Evolutionary conservation across 92 coral and sea anemone genomes (phyloP), one percentile per base, ranked within the genome.

Genomic region (Porites rus): DNA sequence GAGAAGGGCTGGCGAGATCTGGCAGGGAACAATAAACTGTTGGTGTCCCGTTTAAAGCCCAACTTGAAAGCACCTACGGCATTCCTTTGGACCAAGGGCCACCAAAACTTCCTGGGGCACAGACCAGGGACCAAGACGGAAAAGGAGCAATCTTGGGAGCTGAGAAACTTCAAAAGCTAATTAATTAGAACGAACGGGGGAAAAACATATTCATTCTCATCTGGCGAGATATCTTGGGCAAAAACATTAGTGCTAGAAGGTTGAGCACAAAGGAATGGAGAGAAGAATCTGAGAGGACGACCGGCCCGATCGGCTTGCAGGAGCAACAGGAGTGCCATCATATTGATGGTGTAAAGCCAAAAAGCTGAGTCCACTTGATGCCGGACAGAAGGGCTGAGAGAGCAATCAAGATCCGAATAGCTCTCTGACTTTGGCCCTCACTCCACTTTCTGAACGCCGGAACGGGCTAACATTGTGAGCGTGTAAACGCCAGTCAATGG

Each of bases 311-410:
- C 86, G 18, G 10, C 24, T 24, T 52, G 22, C 9, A 87, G 90
- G 72, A 90, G 84, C 53, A 76, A 82, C 10, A 90, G 92, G 2
- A 93, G 4, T 31, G 92, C 92, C 94, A 91, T 91, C 50, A 91
- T 85, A 65, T 93, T 93, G 7, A 90, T 51, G 1, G 93, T 82
- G 74, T 90, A 90, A 10, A 91, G 93, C 31, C 93, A 93, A 73
- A 92, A 92, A 11, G 90, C 85, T 0, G 58, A 10, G 21, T 92
- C 88, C 16, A 90, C 77, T 13, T 31, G 13, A 6, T 83, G 68
- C 95, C 93, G 87, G 68, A 76, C 75, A 14, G 2, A 17, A 0
- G 87, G 86, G 82, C 69, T 22, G 11, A 86, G 80, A n/a, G 85
- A 31, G 74, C 91, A 89, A 61, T 90, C 95, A 7, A 86, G 76